phyloP scores from a whole-genome alignment of 2,888 invertebrate genomes.

The Phortica okadai region DNA sequence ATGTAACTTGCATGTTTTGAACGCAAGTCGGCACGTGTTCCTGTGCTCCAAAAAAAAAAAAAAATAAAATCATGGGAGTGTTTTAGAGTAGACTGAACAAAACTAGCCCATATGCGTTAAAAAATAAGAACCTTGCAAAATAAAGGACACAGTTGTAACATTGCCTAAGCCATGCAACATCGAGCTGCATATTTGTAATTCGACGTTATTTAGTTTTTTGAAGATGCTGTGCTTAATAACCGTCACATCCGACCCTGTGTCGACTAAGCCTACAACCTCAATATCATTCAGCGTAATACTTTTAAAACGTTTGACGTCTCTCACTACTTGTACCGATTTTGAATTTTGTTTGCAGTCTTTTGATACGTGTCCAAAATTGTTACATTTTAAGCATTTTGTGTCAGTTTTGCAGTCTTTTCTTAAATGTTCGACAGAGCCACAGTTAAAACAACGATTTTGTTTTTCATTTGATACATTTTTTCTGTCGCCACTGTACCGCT shows the following conservation, averaged over 20 bases:
- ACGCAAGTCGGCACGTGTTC: too few relatives aligned
- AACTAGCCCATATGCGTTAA: too few relatives aligned
- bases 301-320: slow-evolving; percentile 15
- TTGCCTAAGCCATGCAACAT: slow-evolving; percentile 35
- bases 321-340: slow-evolving; percentile 1
- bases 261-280: slow-evolving; percentile 12
- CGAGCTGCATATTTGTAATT: slow-evolving; percentile 1
- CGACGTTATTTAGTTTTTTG: slow-evolving; percentile 21
- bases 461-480: slow-evolving; percentile 3
- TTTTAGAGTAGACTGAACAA: too few relatives aligned
- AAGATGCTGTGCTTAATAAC: slow-evolving; percentile 7
- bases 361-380: slow-evolving; percentile 19
- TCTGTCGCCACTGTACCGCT: neutral
- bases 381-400: slow-evolving; percentile 33
- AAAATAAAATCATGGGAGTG: too few relatives aligned
- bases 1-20: too few relatives aligned
- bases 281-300: slow-evolving; percentile 4
- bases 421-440: slow-evolving; percentile 25
- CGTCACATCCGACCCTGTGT: slow-evolving; percentile 24
- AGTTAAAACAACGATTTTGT: slow-evolving; percentile 28
- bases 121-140: too few relatives aligned
- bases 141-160: slow-evolving; percentile 24
- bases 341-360: slow-evolving; percentile 6
- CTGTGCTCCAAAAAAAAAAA: too few relatives aligned
- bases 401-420: slow-evolving; percentile 20